Base-by-base conservation (phyloP, 2,113 vertebrate genomes). In the Regulus satrapa region DNA sequence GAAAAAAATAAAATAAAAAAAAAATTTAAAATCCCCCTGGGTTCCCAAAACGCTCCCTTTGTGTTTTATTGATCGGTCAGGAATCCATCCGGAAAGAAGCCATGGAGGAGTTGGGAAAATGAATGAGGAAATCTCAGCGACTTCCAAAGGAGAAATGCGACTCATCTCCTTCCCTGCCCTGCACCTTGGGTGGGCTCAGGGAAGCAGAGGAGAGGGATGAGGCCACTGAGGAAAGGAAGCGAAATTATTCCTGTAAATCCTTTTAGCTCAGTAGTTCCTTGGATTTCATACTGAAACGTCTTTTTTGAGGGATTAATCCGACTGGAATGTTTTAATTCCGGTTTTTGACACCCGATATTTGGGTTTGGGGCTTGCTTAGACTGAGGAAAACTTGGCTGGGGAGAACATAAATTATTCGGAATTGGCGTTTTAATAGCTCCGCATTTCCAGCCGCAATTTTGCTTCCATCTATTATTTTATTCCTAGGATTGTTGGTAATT, bases 41-140 rank as follows among this genome's bases (percentile, higher is more conserved):
- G 8, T 23, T 23, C 38, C 38, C 24, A 1, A 63, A 63, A 43
- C 1, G 2, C 20, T 3, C 38, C 48, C 23, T 15, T 5, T 5
- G 58, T 8, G 45, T 3, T 16, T 18, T 7, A 2, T 14, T 15
- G 1, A 6, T 28, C 2, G 26, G 66, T 4, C 26, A 8, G 14
- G 29, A 51, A 69, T 13, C 11, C 8, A 4, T 4, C n/a, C 12
- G 8, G 8, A 32, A 21, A 24, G 10, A 32, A 40, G 41, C 26
- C 55, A 2, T 2, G 26, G 43, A 19, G 20, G 45, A 38, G 20
- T 3, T 7, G 56, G 56, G 18, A 12, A n/a, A 51, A 62, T 15
- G 2, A 16, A 51, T 41, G 3, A 13, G 75, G 36, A 2, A n/a
- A 34, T 8, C 2, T 3, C 31, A 28, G 48, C 14, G 2, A n/a